These are phyloP conservation scores for Gymnocheta viridis DNA, from an alignment of 2,888 invertebrate genomes.

Conservation along the genomic window DNA sequence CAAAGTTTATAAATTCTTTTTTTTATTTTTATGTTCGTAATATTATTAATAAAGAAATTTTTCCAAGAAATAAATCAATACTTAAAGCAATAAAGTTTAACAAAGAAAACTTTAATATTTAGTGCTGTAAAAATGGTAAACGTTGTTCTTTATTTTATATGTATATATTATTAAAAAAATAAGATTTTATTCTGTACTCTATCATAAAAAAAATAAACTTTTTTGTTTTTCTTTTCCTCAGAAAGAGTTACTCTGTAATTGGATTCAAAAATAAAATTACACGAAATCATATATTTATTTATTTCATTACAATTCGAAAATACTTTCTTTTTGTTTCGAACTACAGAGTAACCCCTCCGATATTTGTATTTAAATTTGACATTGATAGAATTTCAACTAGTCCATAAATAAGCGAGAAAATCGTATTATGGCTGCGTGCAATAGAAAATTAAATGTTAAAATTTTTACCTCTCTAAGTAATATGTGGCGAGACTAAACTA, in stretches of 20 bases:
- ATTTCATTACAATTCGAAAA: not conserved
- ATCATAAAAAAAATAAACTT: constrained; percentile 33
- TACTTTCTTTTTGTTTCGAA: not conserved
- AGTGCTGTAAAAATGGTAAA: constrained; percentile 35
- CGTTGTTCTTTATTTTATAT: not conserved
- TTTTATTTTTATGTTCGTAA: not conserved
- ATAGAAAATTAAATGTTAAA: not conserved
- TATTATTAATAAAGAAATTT: not conserved
- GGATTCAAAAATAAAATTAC: too few species aligned
- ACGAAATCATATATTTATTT: not conserved
- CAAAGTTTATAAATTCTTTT: constrained; percentile 21
- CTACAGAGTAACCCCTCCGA: not conserved
- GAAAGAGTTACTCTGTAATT: not conserved
- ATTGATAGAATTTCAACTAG: not conserved
- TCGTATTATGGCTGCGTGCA: not conserved
- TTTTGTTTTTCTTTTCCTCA: not conserved
- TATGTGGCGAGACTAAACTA: too few species aligned
- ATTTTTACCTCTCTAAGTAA: too few species aligned
- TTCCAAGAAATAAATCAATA: constrained; percentile 21
- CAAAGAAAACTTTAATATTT: constrained; percentile 29
- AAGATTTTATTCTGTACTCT: constrained; percentile 69
- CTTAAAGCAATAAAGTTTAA: constrained; percentile 13
- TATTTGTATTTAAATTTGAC: constrained; percentile 34
- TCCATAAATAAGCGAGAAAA: not conserved
- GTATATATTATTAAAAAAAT: constrained; percentile 61